These are phyloP conservation scores for Malurus alboscapulatus DNA, from an alignment of 2,113 vertebrate species.

Conservation along the genomic window DNA sequence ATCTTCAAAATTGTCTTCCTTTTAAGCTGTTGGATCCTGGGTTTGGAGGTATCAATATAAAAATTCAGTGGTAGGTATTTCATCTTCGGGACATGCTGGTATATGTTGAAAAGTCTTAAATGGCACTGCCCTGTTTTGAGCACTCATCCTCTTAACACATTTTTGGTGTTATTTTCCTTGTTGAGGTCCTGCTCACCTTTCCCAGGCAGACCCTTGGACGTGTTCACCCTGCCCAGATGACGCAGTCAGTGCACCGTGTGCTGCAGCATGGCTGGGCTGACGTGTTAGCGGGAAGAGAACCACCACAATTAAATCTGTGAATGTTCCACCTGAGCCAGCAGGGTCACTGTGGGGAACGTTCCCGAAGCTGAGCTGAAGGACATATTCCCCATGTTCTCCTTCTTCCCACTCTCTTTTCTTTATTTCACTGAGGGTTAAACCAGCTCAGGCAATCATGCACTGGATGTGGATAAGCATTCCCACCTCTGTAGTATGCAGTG, in stretches of 20 bases:
- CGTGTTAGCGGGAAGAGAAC: not conserved
- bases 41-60: not conserved
- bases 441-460: not conserved
- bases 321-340: not conserved
- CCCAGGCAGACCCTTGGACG: rapidly evolving
- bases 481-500: not conserved
- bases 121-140: not conserved
- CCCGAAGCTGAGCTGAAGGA: not conserved
- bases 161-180: not conserved
- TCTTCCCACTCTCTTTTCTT: not conserved
- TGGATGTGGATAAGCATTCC: not conserved
- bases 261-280: not conserved
- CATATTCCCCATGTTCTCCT: not conserved
- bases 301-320: not conserved
- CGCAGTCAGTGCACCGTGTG: rapidly evolving
- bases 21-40: not conserved
- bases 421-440: not conserved
- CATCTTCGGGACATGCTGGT: not conserved
- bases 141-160: not conserved
- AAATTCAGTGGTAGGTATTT: not conserved
- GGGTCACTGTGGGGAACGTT: not conserved
- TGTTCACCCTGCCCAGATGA: not conserved
- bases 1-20: not conserved
- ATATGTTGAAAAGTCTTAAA: not conserved
- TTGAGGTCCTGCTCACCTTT: not conserved